phyloP scores from a whole-genome alignment of 2,113 vertebrate species.

The Malurus melanocephalus region DNA sequence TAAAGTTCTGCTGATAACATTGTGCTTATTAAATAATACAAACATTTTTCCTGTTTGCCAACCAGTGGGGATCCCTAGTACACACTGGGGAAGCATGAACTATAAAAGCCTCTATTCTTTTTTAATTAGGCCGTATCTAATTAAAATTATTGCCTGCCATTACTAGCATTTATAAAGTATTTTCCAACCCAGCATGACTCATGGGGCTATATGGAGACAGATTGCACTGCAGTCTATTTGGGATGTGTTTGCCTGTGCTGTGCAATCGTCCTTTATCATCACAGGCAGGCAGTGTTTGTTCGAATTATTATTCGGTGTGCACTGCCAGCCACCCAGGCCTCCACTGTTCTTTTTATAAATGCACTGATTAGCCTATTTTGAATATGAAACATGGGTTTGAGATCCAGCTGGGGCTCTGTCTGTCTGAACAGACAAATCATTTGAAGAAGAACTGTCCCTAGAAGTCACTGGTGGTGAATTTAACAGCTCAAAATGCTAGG shows the following conservation, averaged over 20 bases:
- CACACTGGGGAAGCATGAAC: slow-evolving; percentile 4
- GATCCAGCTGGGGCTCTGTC: neutral
- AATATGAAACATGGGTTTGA: neutral
- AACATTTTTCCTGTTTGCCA: slow-evolving; percentile 24
- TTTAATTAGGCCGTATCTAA: slow-evolving; percentile 61
- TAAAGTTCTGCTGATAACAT: neutral
- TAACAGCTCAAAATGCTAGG: neutral
- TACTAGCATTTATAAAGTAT: slow-evolving; percentile 28
- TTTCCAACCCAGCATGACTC: slow-evolving; percentile 32
- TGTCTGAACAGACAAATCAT: neutral
- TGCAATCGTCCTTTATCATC: slow-evolving; percentile 20
- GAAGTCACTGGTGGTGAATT: neutral
- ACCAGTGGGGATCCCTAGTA: slow-evolving; percentile 12
- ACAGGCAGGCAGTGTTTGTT: neutral
- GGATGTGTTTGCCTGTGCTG: slow-evolving; percentile 1
- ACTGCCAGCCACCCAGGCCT: neutral
- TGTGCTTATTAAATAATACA: slow-evolving; percentile 45
- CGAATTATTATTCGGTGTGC: neutral
- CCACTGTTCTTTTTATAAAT: neutral
- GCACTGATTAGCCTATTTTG: neutral
- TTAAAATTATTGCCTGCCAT: slow-evolving; percentile 44
- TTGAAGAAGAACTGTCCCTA: neutral
- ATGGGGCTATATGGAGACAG: neutral
- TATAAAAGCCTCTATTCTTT: slow-evolving; percentile 45
- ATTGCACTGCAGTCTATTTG: neutral